phyloP scores from a whole-genome alignment of 2,888 invertebrate genomes.

The Mellilla xanthometata region DNA sequence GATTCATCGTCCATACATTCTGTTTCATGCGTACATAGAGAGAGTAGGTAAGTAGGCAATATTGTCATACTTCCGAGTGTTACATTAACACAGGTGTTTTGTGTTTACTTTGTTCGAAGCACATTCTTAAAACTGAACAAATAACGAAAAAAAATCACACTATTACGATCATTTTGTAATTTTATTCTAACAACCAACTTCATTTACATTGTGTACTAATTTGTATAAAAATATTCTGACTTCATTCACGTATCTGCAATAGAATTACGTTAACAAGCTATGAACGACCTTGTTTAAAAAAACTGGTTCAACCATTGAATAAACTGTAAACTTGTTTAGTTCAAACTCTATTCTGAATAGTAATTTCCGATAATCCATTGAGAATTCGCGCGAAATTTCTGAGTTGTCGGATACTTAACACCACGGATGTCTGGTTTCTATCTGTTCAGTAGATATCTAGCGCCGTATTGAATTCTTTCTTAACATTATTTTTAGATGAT shows the following conservation, averaged over 20 bases:
- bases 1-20: slow-evolving; percentile 25
- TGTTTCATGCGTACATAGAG: not conserved
- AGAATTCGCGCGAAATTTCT: slow-evolving; percentile 51
- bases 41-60: not conserved
- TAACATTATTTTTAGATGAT: slow-evolving; percentile 46
- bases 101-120: no score
- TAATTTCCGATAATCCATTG: slow-evolving; percentile 26
- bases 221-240: slow-evolving; percentile 3
- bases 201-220: slow-evolving; percentile 1
- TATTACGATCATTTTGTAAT: not conserved
- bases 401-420: slow-evolving; percentile 54
- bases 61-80: no score
- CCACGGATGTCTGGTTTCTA: slow-evolving; percentile 56
- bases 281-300: slow-evolving; percentile 9
- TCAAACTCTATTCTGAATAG: slow-evolving; percentile 1
- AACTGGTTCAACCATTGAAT: slow-evolving; percentile 1
- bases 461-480: slow-evolving; percentile 39
- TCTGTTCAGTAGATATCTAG: slow-evolving; percentile 39
- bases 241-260: slow-evolving; percentile 12
- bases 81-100: no score
- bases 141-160: not conserved
- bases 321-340: not conserved
- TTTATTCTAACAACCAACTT: slow-evolving; percentile 1
- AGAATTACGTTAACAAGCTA: slow-evolving; percentile 4
- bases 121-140: no score